These are phyloP conservation scores for Chionomys nivalis DNA, from an alignment of 2,113 vertebrate species.

Conservation along the genomic window DNA sequence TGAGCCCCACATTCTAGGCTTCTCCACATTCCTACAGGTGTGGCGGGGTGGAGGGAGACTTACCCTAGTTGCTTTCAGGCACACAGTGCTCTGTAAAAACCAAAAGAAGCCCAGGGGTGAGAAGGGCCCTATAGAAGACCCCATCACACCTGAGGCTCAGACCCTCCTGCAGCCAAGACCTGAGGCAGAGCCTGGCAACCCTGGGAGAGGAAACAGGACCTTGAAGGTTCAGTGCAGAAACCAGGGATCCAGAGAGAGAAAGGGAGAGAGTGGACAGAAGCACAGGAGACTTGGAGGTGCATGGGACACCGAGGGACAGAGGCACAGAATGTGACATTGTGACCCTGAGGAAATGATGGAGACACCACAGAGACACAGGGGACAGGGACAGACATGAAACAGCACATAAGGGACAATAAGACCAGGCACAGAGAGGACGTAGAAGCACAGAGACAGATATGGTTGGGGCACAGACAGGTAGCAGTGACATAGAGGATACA, in stretches of 20 bases:
- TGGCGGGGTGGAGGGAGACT: accelerated
- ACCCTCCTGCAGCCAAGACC: neutral
- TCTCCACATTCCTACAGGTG: neutral
- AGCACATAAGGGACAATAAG: neutral
- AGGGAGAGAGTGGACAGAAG: neutral
- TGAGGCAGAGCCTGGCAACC: neutral
- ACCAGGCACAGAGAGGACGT: neutral
- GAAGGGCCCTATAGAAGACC: too few relatives aligned
- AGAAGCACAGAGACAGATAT: neutral
- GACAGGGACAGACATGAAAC: neutral
- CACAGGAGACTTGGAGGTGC: neutral
- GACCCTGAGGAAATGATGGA: neutral
- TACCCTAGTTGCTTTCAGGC: neutral
- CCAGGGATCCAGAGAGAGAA: neutral
- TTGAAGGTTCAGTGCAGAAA: neutral
- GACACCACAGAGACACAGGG: neutral
- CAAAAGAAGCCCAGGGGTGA: neutral
- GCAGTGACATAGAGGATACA: neutral
- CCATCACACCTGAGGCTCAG: neutral
- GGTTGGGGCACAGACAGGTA: neutral
- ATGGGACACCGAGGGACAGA: neutral
- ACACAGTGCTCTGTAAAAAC: neutral
- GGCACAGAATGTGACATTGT: neutral
- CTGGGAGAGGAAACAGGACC: neutral
- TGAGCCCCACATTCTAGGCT: neutral